phyloP scores from a whole-genome alignment of 2,888 invertebrate genomes.

The Neoitamus cyanurus region DNA sequence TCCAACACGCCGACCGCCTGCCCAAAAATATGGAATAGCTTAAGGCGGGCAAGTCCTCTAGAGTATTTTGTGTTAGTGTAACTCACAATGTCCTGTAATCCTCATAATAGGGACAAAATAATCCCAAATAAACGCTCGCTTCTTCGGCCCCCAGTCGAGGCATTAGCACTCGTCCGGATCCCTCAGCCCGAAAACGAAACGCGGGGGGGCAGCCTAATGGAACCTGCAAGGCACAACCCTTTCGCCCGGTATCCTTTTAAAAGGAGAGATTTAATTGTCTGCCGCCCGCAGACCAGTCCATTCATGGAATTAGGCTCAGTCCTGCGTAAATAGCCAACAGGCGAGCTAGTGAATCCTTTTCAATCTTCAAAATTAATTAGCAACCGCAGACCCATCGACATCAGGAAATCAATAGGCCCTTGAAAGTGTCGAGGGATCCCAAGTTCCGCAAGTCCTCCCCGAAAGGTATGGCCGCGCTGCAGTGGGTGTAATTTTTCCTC shows the following conservation, averaged over 20 bases:
- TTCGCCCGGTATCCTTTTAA: not conserved
- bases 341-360: slow-evolving; percentile 28
- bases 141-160: not conserved
- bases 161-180: not conserved
- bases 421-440: not conserved
- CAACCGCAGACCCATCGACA: slow-evolving; percentile 29
- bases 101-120: slow-evolving; percentile 37
- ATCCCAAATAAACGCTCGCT: slow-evolving; percentile 39
- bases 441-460: not conserved
- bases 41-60: not conserved
- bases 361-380: slow-evolving; percentile 45
- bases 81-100: slow-evolving; percentile 39
- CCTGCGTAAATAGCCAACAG: slow-evolving; percentile 36
- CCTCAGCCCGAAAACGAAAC: not conserved
- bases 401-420: slow-evolving; percentile 34
- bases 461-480: not conserved
- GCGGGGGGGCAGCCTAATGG: not conserved
- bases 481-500: not conserved
- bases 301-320: not conserved
- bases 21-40: not conserved
- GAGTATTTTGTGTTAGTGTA: slow-evolving; percentile 24
- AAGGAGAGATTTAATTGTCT: slow-evolving; percentile 34
- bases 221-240: slow-evolving; percentile 20
- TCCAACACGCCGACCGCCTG: not conserved
- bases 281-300: slow-evolving; percentile 15